Evolutionary conservation across 2,113 vertebrate genomes (phyloP).

Genomic region (Glaucidium brasilianum): DNA sequence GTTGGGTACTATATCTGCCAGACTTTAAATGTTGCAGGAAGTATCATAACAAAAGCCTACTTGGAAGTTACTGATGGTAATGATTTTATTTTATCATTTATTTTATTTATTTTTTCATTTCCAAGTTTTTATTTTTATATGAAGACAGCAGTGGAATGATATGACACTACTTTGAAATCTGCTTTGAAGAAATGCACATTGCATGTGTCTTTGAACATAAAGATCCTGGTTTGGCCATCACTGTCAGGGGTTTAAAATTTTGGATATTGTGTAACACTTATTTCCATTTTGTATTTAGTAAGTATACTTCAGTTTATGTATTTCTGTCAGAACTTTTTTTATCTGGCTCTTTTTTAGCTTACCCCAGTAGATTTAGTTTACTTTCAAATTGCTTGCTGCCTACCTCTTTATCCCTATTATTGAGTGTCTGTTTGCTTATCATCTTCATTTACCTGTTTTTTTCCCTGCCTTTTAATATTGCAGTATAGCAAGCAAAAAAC

Average conservation of each 20-base stretch:
- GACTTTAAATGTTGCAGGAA: slow-evolving; percentile 97
- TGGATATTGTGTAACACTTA: not conserved
- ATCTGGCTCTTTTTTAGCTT: not conserved
- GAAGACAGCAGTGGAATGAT: not conserved
- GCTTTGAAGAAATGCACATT: not conserved
- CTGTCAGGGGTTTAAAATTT: not conserved
- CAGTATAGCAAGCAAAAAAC: not conserved
- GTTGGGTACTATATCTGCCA: slow-evolving; percentile 97
- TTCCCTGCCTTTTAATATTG: not conserved
- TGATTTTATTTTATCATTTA: slow-evolving; percentile 21
- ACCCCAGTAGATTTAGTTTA: not conserved
- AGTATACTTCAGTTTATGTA: not conserved
- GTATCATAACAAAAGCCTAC: slow-evolving; percentile 97
- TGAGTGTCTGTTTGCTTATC: not conserved
- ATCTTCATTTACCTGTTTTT: not conserved
- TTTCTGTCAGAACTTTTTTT: not conserved
- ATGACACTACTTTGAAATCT: not conserved
- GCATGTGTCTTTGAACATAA: not conserved
- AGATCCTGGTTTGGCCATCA: not conserved
- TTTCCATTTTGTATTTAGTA: not conserved
- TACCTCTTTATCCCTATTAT: not conserved
- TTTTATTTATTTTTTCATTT: slow-evolving; percentile 20
- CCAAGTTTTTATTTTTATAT: not conserved
- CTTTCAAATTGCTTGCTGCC: not conserved
- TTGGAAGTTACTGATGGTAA: slow-evolving; percentile 98